These are phyloP conservation scores for Hybognathus amarus DNA, from an alignment of 2,797 vertebrate genomes.

Conservation along the genomic window DNA sequence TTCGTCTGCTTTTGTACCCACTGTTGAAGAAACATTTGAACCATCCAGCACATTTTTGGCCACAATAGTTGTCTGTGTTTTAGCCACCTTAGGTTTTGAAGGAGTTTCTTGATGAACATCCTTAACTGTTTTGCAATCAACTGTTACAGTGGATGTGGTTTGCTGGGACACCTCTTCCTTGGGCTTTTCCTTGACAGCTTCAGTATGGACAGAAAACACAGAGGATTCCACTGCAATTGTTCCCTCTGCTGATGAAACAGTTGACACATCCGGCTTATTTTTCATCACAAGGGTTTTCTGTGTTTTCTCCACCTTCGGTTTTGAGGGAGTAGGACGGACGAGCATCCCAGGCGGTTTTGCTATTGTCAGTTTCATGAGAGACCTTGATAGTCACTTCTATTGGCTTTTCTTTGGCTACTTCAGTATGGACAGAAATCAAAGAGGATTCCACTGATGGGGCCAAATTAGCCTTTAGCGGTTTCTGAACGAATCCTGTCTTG, in stretches of 20 bases:
- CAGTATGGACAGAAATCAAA: constrained; percentile 23
- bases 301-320: constrained; percentile 22
- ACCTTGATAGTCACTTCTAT: constrained; percentile 29
- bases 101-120: neutral
- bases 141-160: neutral
- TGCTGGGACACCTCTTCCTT: constrained; percentile 37
- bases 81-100: constrained; percentile 36
- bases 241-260: constrained; percentile 50
- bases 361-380: neutral
- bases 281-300: neutral
- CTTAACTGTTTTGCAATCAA: neutral
- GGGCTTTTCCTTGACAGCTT: constrained; percentile 39
- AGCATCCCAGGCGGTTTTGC: neutral
- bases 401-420: constrained; percentile 61
- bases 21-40: constrained; percentile 44
- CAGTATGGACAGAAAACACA: constrained; percentile 38
- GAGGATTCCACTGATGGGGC: constrained; percentile 24
- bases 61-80: constrained; percentile 57
- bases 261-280: constrained; percentile 14
- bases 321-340: neutral
- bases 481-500: constrained; percentile 53
- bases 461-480: constrained; percentile 55
- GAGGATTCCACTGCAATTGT: constrained; percentile 63
- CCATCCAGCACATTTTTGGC: constrained; percentile 50
- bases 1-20: constrained; percentile 7